phyloP scores from a whole-genome alignment of 2,888 invertebrate species.

The Erebia ligea region DNA sequence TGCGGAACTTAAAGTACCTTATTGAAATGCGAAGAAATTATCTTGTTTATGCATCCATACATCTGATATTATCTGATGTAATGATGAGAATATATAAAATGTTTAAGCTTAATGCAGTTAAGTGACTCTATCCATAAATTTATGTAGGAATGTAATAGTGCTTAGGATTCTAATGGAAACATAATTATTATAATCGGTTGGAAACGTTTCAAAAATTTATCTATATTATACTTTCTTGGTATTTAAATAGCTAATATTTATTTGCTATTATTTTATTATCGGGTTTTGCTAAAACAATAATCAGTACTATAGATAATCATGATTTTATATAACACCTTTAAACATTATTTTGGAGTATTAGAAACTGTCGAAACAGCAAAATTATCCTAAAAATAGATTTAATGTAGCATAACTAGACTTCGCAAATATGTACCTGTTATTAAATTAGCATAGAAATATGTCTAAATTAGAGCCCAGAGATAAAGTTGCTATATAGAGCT shows the following conservation, averaged over 20 bases:
- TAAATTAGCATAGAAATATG: constrained; percentile 75
- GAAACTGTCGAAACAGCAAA: neutral
- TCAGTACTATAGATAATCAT: too few species aligned
- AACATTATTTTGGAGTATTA: neutral
- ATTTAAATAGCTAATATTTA: neutral
- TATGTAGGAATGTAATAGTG: constrained; percentile 16
- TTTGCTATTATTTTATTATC: too few species aligned
- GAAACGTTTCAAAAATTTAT: constrained; percentile 3
- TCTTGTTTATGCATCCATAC: constrained; percentile 16
- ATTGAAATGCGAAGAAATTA: constrained; percentile 19
- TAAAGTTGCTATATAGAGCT: constrained; percentile 33
- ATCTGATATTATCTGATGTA: constrained; percentile 15
- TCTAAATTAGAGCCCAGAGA: constrained; percentile 61
- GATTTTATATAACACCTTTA: too few species aligned
- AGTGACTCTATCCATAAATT: constrained; percentile 15
- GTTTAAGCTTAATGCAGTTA: constrained; percentile 18
- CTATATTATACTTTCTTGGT: neutral
- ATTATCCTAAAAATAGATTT: constrained; percentile 11
- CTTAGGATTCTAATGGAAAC: constrained; percentile 17
- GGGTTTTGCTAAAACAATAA: too few species aligned
- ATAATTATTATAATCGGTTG: constrained; percentile 13
- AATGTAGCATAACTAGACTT: constrained; percentile 30
- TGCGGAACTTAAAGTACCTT: constrained; percentile 2
- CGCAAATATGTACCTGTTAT: constrained; percentile 58
- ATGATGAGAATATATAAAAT: constrained; percentile 15